Base-by-base conservation (phyloP, 2,888 invertebrate species). In the Leptopilina drosophilae region DNA sequence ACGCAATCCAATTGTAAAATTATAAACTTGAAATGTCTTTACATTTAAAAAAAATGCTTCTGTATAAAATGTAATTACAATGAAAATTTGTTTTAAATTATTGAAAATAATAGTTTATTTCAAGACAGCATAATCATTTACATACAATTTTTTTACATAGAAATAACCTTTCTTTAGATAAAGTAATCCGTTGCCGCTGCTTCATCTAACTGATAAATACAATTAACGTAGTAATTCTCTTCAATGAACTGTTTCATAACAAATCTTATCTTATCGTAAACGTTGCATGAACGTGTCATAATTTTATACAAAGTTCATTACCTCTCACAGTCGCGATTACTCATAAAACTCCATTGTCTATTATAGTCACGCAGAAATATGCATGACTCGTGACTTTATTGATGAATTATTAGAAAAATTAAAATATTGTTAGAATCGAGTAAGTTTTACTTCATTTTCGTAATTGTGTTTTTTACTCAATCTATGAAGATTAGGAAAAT, bases 211-310 rank as follows among this genome's bases (percentile, higher is more conserved):
- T 69, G 69, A 69, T 69, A 69, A 69, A 12, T 53, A 49, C 6
- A 26, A 46, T 46, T 14, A 67, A 20, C 42, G 49, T 46, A 46
- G 49, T 46, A 46, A 67, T 67, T 66, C 69, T n/a, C 49, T 53
- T 73, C 33, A 73, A 56, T 73, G 15, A 53, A 33, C 33, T 33
- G 33, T 73, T 73, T 56, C 73, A 56, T 73, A 73, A 73, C 33
- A 73, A 53, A n/a, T 73, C 56, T 56, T 56, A 73, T 73, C 73
- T 73, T 73, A 73, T 73, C 73, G 53, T 33, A 73, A 73, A 33
- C 9, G n/a, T 73, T 56, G 56, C 33, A 73, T 8, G 33, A 9
- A 33, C 33, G 53, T 56, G 33, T 56, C 33, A 73, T 56, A 56
- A 73, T 73, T 73, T 33, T 56, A 62, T 62, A 73, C 56, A 12